Evolutionary conservation across 2,888 invertebrate species (phyloP), one percentile per base, ranked within the genome.

Genomic region (Timema podura): DNA sequence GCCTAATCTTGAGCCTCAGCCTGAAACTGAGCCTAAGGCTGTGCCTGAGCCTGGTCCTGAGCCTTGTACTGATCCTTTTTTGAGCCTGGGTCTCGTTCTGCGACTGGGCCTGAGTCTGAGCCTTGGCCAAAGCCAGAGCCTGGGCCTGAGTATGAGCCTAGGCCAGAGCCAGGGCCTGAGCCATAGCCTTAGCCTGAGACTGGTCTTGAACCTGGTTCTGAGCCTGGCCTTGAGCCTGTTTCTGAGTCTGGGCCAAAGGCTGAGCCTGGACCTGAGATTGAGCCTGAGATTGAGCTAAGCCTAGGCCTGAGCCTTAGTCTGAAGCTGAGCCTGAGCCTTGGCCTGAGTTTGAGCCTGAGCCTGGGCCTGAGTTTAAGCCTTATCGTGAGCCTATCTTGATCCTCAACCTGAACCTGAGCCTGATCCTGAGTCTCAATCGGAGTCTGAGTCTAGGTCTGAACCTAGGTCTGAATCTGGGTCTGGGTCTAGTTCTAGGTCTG

Each of bases 181-280:
- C n/a, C n/a, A 13, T 11, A 13, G 6, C 13, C 5, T n/a, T n/a
- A n/a, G n/a, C n/a, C n/a, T n/a, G n/a, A 16, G 64, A 54, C 69
- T 75, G 48, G 67, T 73, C 70, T 76, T 76, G 61, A 70, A 70
- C 66, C 75, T 76, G 49, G 73, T 72, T 74, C 64, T 45, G 11
- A 48, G 44, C 15, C 66, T 75, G 8, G 70, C 71, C 64, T 75
- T n/a, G n/a, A n/a, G n/a, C n/a, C n/a, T n/a, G n/a, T n/a, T n/a
- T n/a, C n/a, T n/a, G n/a, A n/a, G n/a, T n/a, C n/a, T n/a, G n/a
- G n/a, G n/a, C n/a, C n/a, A n/a, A n/a, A n/a, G n/a, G n/a, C n/a
- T n/a, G n/a, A n/a, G n/a, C n/a, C n/a, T n/a, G n/a, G n/a, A n/a
- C n/a, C n/a, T n/a, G n/a, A n/a, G n/a, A n/a, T n/a, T 75, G 51